Evolutionary conservation across 2,113 vertebrate genomes (phyloP), one percentile per base, ranked within the genome.

Genomic region (Aramus guarauna): DNA sequence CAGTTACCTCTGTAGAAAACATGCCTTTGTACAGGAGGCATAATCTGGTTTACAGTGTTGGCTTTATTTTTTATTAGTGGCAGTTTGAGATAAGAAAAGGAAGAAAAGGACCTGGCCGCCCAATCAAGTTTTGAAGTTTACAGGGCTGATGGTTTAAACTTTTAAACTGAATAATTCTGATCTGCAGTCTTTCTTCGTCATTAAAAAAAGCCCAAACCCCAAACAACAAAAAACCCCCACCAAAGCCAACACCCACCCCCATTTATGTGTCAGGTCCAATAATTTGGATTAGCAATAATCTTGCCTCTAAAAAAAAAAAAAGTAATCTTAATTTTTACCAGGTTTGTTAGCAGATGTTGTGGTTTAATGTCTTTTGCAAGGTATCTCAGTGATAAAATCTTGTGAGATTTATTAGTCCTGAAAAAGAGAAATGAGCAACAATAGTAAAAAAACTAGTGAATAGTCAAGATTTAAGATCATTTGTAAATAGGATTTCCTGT

Each of bases 371-470:
- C 12, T 66, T 79, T 52, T 84, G 27, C 11, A 73, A 60, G 67
- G 8, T 48, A 56, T 2, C 29, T 43, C 1, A 0, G 15, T 66
- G 30, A 32, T 8, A 66, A 69, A 90, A 69, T 19, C 0, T 0
- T 75, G 14, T 55, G 48, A 47, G 14, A 47, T 79, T 2, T 45
- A 15, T 69, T 89, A 0, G 3, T 41, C 9, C 26, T 81, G 37
- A 22, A 74, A 64, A 62, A 56, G 4, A 75, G 27, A 73, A 87
- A n/a, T 67, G 29, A 71, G 11, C 41, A 63, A 15, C 19, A 32
- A 4, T 16, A 78, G 10, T 45, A 18, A 81, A 58, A 39, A 80
- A 26, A 24, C 15, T 17, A 53, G 9, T 23, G 12, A n/a, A 12
- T 41, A 48, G 12, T 62, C 16, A 79, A 21, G 19, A 55, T 36